Evolutionary conservation across 2,888 invertebrate genomes (phyloP).

Genomic region (Ichneumon xanthorius): DNA sequence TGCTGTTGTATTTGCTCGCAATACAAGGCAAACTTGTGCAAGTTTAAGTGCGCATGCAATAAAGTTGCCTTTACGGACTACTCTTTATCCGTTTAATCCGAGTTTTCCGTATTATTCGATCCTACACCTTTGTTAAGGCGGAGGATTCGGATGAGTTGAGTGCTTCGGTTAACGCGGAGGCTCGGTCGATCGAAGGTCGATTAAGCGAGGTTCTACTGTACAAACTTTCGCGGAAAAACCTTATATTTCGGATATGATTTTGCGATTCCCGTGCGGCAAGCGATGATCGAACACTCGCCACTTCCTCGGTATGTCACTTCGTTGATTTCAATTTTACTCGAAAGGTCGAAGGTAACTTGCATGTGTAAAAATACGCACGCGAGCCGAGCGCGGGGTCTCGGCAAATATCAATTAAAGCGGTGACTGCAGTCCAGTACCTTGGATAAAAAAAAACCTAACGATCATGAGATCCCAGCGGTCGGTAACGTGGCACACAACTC

Average conservation of each 20-base stretch:
- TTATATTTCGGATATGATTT: not conserved
- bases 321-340: not conserved
- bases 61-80: too few relatives aligned
- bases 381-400: not conserved
- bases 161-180: too few relatives aligned
- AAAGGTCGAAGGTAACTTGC: not conserved
- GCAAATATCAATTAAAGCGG: not conserved
- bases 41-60: too few relatives aligned
- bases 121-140: too few relatives aligned
- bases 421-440: not conserved
- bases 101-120: too few relatives aligned
- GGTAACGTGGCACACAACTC: not conserved
- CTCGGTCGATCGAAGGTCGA: too few relatives aligned
- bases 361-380: not conserved
- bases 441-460: not conserved
- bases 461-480: not conserved
- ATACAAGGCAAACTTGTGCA: too few relatives aligned
- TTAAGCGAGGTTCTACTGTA: too few relatives aligned
- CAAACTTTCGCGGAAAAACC: not conserved
- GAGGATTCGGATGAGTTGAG: too few relatives aligned
- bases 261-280: not conserved
- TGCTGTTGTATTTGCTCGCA: too few relatives aligned
- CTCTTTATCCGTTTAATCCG: too few relatives aligned
- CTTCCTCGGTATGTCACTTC: not conserved
- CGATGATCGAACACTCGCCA: not conserved